Conservation (phyloP, 1,140 invertebrate species). For the Apis laboriosa region DNA sequence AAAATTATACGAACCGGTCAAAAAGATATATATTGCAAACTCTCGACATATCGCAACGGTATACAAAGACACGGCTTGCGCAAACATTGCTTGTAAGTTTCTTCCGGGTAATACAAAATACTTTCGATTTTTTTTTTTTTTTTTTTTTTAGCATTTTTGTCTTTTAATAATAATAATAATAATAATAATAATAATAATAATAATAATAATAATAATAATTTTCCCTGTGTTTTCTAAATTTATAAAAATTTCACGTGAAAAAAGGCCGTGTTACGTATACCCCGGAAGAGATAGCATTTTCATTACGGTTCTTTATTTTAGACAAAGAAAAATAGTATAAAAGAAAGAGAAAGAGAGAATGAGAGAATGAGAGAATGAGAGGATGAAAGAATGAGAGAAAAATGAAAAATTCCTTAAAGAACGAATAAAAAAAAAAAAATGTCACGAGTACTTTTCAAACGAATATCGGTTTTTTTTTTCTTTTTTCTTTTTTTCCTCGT, state of each 20-base stretch:
- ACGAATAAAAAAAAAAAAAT: slow-evolving; percentile 45
- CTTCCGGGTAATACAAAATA: not conserved
- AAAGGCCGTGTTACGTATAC: not conserved
- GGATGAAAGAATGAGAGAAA: slow-evolving; percentile 33
- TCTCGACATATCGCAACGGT: slow-evolving; percentile 40
- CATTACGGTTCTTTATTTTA: slow-evolving; percentile 42
- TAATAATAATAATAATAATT: not conserved
- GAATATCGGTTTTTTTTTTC: not conserved
- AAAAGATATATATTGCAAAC: not conserved
- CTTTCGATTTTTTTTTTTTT: not conserved
- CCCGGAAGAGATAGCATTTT: slow-evolving; percentile 19
- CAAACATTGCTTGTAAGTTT: not conserved
- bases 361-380: slow-evolving; percentile 14
- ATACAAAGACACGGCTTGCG: not conserved
- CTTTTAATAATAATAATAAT: no score
- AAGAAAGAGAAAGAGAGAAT: not conserved
- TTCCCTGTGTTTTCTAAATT: not conserved
- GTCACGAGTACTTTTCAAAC: slow-evolving; percentile 27
- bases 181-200: no score
- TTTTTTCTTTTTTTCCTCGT: not conserved
- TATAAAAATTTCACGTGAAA: not conserved
- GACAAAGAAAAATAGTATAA: not conserved
- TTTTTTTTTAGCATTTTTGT: not conserved
- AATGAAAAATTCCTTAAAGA: slow-evolving; percentile 4
- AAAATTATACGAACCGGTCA: not conserved